These are phyloP conservation scores for Coelinius sp. DNA, from an alignment of 2,888 invertebrate species.

Conservation along the genomic window DNA sequence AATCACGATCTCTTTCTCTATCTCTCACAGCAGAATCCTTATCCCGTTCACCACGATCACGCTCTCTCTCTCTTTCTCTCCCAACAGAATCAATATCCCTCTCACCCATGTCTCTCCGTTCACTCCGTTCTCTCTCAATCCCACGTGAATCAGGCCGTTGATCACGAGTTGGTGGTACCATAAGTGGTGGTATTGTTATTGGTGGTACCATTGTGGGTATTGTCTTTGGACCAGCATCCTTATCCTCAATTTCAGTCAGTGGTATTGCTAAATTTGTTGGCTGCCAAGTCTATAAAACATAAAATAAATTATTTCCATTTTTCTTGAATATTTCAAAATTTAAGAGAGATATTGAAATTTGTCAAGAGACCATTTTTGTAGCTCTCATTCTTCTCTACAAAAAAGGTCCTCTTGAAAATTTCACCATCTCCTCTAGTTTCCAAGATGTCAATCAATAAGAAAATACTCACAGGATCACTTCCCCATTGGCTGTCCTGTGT, in stretches of 20 bases:
- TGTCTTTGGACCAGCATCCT: constrained; percentile 62
- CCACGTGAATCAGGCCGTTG: constrained; percentile 68
- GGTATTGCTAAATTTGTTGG: constrained; percentile 66
- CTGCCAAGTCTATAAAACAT: constrained; percentile 63
- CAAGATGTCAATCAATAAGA: constrained; percentile 36
- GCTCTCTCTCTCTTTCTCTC: constrained; percentile 57
- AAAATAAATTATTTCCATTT: constrained; percentile 17
- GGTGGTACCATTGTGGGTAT: constrained; percentile 70
- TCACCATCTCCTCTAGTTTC: too few species aligned
- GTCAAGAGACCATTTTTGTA: too few species aligned
- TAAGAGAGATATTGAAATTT: too few species aligned
- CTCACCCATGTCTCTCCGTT: constrained; percentile 61
- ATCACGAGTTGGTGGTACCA: constrained; percentile 59
- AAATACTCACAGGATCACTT: constrained; percentile 69
- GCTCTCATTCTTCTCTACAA: too few species aligned
- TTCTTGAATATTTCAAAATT: too few species aligned
- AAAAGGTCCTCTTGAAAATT: constrained; percentile 13
- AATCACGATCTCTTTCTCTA: constrained; percentile 67
- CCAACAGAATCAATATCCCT: constrained; percentile 59
- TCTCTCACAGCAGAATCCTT: constrained; percentile 63
- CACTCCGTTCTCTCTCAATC: constrained; percentile 70
- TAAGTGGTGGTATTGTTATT: constrained; percentile 63
- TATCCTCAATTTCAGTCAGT: constrained; percentile 64
- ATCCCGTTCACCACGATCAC: constrained; percentile 59
- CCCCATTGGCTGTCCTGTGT: constrained; percentile 83